Evolutionary conservation across 2,113 vertebrate genomes (phyloP).

Genomic region (Myiozetetes cayanensis): DNA sequence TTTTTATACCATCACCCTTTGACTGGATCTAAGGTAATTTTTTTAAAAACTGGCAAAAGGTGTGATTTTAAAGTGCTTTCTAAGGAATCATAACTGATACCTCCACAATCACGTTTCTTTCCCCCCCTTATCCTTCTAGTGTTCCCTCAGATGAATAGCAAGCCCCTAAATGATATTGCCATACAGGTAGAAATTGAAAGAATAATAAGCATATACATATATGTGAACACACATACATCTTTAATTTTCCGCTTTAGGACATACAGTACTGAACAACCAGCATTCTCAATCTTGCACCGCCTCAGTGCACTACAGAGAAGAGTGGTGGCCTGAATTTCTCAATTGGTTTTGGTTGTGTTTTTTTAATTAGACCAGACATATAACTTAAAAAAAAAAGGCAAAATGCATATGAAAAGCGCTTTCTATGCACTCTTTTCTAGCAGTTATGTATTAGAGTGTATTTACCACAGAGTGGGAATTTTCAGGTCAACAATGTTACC

Average conservation of each 20-base stretch:
- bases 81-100: not conserved
- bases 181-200: not conserved
- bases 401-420: not conserved
- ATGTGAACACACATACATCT: not conserved
- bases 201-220: not conserved
- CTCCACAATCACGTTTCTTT: not conserved
- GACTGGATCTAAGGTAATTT: not conserved
- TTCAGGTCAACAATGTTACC: not conserved
- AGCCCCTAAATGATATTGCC: not conserved
- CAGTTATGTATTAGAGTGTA: not conserved
- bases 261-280: not conserved
- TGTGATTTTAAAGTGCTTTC: not conserved
- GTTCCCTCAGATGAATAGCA: not conserved
- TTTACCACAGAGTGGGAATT: not conserved
- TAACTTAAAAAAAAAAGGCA: not conserved
- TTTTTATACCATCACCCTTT: not conserved
- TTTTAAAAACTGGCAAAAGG: not conserved
- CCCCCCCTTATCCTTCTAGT: not conserved
- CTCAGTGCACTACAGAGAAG: not conserved
- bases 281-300: not conserved
- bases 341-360: not conserved
- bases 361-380: not conserved
- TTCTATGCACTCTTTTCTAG: not conserved
- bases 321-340: conserved; percentile 15
- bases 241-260: not conserved